These are phyloP conservation scores for Morone saxatilis DNA, from an alignment of 2,113 vertebrate species.

Conservation along the genomic window DNA sequence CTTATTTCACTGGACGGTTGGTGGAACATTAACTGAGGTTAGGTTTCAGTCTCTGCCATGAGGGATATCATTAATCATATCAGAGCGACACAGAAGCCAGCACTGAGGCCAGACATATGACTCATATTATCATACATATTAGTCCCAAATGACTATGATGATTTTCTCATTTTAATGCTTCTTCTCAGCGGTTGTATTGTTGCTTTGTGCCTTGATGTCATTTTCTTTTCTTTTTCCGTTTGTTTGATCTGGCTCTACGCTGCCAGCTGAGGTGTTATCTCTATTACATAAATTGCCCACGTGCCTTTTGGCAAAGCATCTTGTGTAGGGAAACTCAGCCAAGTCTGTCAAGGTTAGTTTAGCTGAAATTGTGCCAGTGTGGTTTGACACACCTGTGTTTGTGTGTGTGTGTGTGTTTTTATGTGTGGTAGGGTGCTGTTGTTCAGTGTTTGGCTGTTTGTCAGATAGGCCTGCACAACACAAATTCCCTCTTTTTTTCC, in stretches of 20 bases:
- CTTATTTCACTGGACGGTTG: background rate
- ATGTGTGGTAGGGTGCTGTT: background rate
- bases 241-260: constrained; percentile 11
- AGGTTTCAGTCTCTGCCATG: background rate
- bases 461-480: background rate
- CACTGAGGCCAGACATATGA: background rate
- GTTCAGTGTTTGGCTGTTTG: background rate
- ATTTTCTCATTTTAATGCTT: background rate
- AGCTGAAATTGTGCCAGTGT: constrained; percentile 59
- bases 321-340: constrained; percentile 53
- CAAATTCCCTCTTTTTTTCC: no score
- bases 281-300: constrained; percentile 62
- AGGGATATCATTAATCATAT: constrained; percentile 11
- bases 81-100: background rate
- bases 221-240: background rate
- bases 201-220: background rate
- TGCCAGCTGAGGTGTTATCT: constrained; percentile 52
- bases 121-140: constrained; percentile 8
- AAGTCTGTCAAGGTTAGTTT: constrained; percentile 76
- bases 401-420: constrained; percentile 32
- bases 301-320: constrained; percentile 69
- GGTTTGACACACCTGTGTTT: constrained; percentile 50
- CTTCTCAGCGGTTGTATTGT: background rate
- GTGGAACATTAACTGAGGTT: background rate
- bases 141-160: background rate